Percentiles rank a stretch among this genome's conserved stretches.
phyloP scores from a whole-genome alignment of 2,797 vertebrate species.

The Megaceryle alcyon region DNA sequence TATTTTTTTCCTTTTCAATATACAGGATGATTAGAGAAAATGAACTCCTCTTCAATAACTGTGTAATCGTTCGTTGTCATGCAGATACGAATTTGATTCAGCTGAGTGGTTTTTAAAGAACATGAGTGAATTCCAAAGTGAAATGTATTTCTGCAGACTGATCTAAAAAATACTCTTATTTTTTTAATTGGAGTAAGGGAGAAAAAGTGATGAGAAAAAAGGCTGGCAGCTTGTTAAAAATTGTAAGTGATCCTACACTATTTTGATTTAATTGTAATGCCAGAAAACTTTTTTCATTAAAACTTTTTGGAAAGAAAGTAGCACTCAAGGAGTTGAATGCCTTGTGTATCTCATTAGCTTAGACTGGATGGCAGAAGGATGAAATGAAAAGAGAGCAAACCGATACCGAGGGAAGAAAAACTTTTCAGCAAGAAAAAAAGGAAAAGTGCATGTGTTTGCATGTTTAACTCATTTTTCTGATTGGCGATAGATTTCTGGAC shows the following conservation, averaged over 20 bases:
- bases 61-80: not conserved
- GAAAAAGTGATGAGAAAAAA: not conserved
- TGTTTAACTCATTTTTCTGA: not conserved
- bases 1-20: not conserved
- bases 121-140: not conserved
- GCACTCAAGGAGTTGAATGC: not conserved
- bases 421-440: not conserved
- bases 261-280: not conserved
- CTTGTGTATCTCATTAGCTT: not conserved
- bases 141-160: not conserved
- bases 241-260: not conserved
- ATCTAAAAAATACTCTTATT: not conserved
- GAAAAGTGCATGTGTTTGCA: not conserved
- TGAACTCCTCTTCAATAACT: not conserved
- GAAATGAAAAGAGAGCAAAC: not conserved
- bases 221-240: not conserved
- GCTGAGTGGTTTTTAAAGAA: not conserved
- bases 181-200: not conserved
- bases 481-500: not conserved
- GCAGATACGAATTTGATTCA: conserved; percentile 16
- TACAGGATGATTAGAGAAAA: conserved; percentile 21
- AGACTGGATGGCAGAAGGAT: not conserved
- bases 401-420: not conserved
- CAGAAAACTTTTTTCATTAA: not conserved
- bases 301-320: not conserved